These are phyloP conservation scores for Ectobius pallidus DNA, from an alignment of 2,888 invertebrate genomes.

Conservation along the genomic window DNA sequence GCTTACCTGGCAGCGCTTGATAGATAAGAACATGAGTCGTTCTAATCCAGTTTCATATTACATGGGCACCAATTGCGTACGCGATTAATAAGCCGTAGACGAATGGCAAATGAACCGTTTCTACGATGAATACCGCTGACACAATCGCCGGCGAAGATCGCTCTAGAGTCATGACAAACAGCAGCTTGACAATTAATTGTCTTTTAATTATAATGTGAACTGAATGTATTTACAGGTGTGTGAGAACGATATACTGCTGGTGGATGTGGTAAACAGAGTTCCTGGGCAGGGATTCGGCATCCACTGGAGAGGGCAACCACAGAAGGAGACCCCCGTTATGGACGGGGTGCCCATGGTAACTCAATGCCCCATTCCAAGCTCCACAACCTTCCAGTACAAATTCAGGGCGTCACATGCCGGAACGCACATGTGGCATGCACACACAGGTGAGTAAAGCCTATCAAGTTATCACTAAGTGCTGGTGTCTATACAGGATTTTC, in stretches of 20 bases:
- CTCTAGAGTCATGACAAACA: too few relatives aligned
- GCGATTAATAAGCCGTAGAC: too few relatives aligned
- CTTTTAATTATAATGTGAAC: too few relatives aligned
- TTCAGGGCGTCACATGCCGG: conserved; percentile 54
- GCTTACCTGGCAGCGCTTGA: too few relatives aligned
- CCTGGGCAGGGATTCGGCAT: conserved; percentile 56
- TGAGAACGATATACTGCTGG: conserved; percentile 54
- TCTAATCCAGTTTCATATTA: too few relatives aligned
- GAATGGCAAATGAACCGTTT: too few relatives aligned
- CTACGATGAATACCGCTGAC: too few relatives aligned
- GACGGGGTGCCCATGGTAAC: conserved; percentile 57
- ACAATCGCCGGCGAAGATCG: too few relatives aligned
- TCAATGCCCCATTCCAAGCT: conserved; percentile 55
- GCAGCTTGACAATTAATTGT: too few relatives aligned
- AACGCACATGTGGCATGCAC: conserved; percentile 56
- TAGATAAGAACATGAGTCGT: too few relatives aligned
- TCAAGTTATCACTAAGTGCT: conserved; percentile 24
- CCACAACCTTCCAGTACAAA: conserved; percentile 55
- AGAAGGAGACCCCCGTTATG: conserved; percentile 54
- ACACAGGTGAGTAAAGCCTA: conserved; percentile 50
- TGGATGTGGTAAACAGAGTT: conserved; percentile 57
- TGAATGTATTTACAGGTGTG: conserved; percentile 47
- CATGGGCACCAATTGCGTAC: too few relatives aligned
- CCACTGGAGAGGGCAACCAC: conserved; percentile 60
- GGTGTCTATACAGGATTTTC: too few relatives aligned